phyloP scores from a whole-genome alignment of 1,140 invertebrate genomes.

The Campoletis sonorensis region DNA sequence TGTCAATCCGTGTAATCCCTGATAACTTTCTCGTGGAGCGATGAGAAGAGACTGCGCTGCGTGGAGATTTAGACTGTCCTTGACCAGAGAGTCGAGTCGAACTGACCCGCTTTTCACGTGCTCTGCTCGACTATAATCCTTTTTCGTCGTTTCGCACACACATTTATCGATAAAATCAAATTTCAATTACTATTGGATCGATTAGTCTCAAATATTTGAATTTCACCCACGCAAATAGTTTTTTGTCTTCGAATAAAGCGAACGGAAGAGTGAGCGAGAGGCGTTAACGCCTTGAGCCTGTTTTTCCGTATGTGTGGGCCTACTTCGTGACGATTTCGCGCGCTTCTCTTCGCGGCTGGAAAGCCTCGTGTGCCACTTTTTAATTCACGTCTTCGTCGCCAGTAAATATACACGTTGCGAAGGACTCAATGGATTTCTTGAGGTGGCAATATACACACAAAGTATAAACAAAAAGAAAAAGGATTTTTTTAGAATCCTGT shows the following conservation, averaged over 20 bases:
- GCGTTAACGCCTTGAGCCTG: constrained; percentile 51
- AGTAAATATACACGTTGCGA: neutral
- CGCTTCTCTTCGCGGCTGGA: constrained; percentile 51
- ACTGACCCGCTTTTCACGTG: constrained; percentile 7
- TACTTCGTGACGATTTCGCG: neutral
- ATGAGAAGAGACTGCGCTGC: neutral
- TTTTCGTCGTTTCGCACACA: neutral
- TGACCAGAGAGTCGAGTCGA: neutral
- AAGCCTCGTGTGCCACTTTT: constrained; percentile 65
- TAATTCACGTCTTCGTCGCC: constrained; percentile 31
- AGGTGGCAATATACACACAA: neutral
- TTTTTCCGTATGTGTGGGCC: constrained; percentile 28
- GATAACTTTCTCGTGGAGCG: neutral
- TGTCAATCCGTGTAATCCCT: neutral
- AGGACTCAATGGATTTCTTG: too few relatives aligned
- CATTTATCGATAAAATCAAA: neutral
- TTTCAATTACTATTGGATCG: too few relatives aligned
- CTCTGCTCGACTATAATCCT: neutral
- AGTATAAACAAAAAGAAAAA: neutral
- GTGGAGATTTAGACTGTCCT: neutral
- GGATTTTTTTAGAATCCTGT: too few relatives aligned
- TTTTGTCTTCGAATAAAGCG: neutral
- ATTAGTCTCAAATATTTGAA: too few relatives aligned
- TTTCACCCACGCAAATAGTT: too few relatives aligned
- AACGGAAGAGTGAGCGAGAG: neutral